phyloP scores from a whole-genome alignment of 2,888 invertebrate species.

The Agrochola lychnidis region DNA sequence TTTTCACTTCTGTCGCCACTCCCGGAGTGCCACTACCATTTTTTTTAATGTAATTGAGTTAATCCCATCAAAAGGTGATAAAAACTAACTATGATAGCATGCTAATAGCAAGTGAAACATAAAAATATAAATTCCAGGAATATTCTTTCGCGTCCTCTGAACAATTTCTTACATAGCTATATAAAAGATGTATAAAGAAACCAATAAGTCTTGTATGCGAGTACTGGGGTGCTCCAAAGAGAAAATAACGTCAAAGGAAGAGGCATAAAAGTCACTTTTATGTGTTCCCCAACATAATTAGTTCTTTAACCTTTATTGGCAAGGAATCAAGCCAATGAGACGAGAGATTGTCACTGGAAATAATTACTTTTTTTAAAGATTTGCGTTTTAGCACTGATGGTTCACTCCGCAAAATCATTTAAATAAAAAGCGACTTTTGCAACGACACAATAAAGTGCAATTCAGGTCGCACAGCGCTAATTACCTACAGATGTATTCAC shows the following conservation, averaged over 20 bases:
- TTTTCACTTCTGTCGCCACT: too few species aligned
- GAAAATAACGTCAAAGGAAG: slow-evolving; percentile 53
- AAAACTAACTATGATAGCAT: too few species aligned
- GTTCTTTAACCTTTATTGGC: slow-evolving; percentile 49
- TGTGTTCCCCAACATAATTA: slow-evolving; percentile 61
- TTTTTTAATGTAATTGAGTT: too few species aligned
- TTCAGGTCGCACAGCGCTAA: too few species aligned
- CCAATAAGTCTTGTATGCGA: slow-evolving; percentile 45
- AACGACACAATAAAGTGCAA: too few species aligned
- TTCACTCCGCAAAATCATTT: too few species aligned
- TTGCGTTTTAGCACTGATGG: not conserved
- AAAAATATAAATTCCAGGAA: not conserved
- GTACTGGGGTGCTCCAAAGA: slow-evolving; percentile 18
- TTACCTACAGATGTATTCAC: too few species aligned
- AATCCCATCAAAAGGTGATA: too few species aligned
- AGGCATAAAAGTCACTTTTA: slow-evolving; percentile 59
- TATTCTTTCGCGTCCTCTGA: not conserved
- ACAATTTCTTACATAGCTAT: not conserved
- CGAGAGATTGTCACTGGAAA: slow-evolving; percentile 11
- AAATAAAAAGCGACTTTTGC: too few species aligned
- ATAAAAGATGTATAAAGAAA: slow-evolving; percentile 44
- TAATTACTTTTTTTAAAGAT: slow-evolving; percentile 25
- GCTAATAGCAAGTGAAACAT: too few species aligned
- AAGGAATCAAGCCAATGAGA: slow-evolving; percentile 32
- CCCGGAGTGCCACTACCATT: too few species aligned